Conservation (phyloP, 2,888 invertebrate species). For the Pyrochroa serraticornis region DNA sequence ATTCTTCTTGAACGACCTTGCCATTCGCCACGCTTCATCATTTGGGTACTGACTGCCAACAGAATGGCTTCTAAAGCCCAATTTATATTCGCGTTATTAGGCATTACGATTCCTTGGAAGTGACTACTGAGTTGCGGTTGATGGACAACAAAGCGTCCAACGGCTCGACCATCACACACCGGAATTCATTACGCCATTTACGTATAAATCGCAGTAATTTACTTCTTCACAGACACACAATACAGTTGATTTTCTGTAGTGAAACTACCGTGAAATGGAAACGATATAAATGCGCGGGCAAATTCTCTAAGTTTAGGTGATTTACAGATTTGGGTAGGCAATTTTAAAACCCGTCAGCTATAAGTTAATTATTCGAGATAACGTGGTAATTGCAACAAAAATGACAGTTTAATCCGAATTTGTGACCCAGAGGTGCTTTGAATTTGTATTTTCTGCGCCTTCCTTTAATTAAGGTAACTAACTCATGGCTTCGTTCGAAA, state of each 20-base stretch:
- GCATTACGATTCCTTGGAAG: conserved; percentile 2
- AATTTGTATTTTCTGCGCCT: too few relatives aligned
- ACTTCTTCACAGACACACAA: not conserved
- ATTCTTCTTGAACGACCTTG: conserved; percentile 1
- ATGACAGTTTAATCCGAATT: too few relatives aligned
- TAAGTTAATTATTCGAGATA: too few relatives aligned
- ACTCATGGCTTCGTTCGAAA: too few relatives aligned
- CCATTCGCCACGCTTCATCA: not conserved
- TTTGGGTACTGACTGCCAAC: conserved; percentile 1
- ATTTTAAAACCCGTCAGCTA: too few relatives aligned
- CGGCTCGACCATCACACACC: not conserved
- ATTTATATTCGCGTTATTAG: conserved; percentile 9
- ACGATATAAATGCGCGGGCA: not conserved
- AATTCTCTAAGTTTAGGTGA: too few relatives aligned
- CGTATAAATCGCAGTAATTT: conserved; percentile 4
- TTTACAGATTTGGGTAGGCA: too few relatives aligned
- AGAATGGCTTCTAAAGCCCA: conserved; percentile 2
- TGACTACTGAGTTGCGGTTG: not conserved
- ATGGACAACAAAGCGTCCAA: not conserved
- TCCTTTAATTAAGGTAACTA: too few relatives aligned
- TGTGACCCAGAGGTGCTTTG: too few relatives aligned
- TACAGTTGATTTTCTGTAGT: conserved; percentile 9
- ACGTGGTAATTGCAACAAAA: too few relatives aligned
- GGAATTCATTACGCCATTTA: conserved; percentile 3
- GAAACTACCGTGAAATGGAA: conserved; percentile 3